Evolutionary conservation across 2,888 invertebrate genomes (phyloP), one percentile per base, ranked within the genome.

Genomic region (Brachypalpus laphriformis): DNA sequence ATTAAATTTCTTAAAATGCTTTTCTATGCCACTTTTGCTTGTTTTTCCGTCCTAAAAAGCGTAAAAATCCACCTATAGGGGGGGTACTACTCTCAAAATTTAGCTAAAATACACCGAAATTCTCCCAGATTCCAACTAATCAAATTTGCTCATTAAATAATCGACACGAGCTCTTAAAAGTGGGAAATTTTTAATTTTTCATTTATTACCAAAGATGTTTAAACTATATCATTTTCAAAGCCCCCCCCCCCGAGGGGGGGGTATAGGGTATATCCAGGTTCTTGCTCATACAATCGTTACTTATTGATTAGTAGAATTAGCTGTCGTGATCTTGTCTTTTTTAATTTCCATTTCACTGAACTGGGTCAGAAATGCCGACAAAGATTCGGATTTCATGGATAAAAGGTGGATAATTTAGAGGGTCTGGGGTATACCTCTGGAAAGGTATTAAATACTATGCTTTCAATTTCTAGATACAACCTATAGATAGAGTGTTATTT

Each of bases 291-390:
- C 31, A 70, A 77, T 61, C 76, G 76, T 77, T 77, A 68, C 42
- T 1, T 56, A 22, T 54, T 77, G 45, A 78, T 78, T 78, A 78
- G 70, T 47, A 63, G 42, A 78, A 70, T 78, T 68, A 77, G 37
- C 20, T 56, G 45, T 63, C 56, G 47, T 78, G 63, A 71, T 54
- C 28, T 63, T 9, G 56, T 14, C 31, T 71, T 14, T 54, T 54
- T 31, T 56, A 18, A n/a, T 14, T 47, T 42, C 42, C 20, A 42
- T 68, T 51, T 54, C 22, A 42, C n/a, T 16, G 51, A 78, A 71
- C 47, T 71, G 70, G 68, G 56, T 47, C 77, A 71, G 42, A 71
- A 78, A 70, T 56, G 16, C 77, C 77, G 77, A 78, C 77, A 78
- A 78, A 78, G 77, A 56, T 47, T 34, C 1, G 18, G 1, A 56